phyloP scores from a whole-genome alignment of 2,797 vertebrate species.

The Syngnathus acus region DNA sequence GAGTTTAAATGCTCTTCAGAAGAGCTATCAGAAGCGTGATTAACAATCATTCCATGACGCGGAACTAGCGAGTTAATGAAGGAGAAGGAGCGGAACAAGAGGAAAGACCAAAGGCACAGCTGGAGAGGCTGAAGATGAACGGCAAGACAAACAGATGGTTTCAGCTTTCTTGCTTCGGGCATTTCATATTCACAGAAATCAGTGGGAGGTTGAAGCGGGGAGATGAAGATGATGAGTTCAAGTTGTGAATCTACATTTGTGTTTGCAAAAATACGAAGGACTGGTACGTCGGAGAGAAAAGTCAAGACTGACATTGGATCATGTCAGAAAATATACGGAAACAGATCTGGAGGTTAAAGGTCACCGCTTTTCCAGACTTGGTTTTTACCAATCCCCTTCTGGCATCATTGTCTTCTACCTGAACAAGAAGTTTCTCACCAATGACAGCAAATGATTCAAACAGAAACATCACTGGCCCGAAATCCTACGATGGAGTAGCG shows the following conservation, averaged over 20 bases:
- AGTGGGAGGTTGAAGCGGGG: constrained; percentile 36
- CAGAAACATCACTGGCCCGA: constrained; percentile 11
- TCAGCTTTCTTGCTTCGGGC: constrained; percentile 50
- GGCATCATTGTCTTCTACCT: neutral
- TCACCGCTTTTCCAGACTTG: neutral
- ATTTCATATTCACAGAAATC: constrained; percentile 48
- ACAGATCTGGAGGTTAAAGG: neutral
- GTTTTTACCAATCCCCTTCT: neutral
- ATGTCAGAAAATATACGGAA: neutral
- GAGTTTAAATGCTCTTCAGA: neutral
- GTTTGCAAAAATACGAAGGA: constrained; percentile 9
- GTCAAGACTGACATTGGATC: neutral
- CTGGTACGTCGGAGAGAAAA: neutral
- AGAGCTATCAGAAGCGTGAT: neutral
- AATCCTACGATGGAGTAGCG: constrained; percentile 20
- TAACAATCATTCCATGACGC: constrained; percentile 12
- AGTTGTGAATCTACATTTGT: constrained; percentile 53
- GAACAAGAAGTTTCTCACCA: no score
- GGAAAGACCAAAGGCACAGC: constrained; percentile 14
- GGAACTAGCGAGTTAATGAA: constrained; percentile 2
- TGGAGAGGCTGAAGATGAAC: constrained; percentile 29
- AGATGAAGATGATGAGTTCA: constrained; percentile 35
- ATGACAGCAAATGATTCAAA: neutral
- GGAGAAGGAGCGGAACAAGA: neutral
- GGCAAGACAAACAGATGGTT: constrained; percentile 59